Evolutionary conservation across 2,888 invertebrate species (phyloP).

Genomic region (Melinaea marsaeus): DNA sequence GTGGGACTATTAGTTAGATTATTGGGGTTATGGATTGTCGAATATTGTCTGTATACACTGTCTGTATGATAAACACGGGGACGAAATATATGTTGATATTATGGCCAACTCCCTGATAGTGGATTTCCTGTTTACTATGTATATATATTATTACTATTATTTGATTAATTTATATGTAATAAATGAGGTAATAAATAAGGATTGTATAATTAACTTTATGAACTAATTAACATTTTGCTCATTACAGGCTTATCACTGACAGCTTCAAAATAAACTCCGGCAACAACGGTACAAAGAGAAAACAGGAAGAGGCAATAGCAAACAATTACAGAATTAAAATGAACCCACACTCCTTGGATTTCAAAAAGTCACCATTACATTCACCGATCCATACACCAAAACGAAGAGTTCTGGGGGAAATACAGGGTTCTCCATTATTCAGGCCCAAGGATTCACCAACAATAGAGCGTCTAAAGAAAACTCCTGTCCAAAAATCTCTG

Average conservation of each 20-base stretch:
- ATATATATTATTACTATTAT: too few species aligned
- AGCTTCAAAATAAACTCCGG: slow-evolving; percentile 75
- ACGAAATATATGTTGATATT: too few species aligned
- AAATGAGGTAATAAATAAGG: too few species aligned
- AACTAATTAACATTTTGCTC: slow-evolving; percentile 1
- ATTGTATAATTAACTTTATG: too few species aligned
- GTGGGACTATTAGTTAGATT: slow-evolving; percentile 12
- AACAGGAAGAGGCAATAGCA: slow-evolving; percentile 58
- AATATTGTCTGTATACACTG: too few species aligned
- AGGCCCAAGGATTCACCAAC: slow-evolving; percentile 44
- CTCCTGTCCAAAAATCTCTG: slow-evolving; percentile 39
- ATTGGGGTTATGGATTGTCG: slow-evolving; percentile 8
- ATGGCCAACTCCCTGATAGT: too few species aligned
- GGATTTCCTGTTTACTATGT: too few species aligned
- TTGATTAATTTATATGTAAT: too few species aligned
- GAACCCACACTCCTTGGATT: slow-evolving; percentile 62
- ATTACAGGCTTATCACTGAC: slow-evolving; percentile 73
- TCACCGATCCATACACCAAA: slow-evolving; percentile 51
- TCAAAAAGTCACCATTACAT: slow-evolving; percentile 48
- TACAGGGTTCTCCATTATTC: slow-evolving; percentile 38
- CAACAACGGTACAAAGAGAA: slow-evolving; percentile 63
- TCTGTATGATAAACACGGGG: too few species aligned
- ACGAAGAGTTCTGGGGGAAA: slow-evolving; percentile 58
- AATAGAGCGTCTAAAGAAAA: slow-evolving; percentile 48
- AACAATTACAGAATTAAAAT: slow-evolving; percentile 64